Evolutionary conservation across 2,113 vertebrate genomes (phyloP), one percentile per base, ranked within the genome.

Genomic region (Alosa alosa): DNA sequence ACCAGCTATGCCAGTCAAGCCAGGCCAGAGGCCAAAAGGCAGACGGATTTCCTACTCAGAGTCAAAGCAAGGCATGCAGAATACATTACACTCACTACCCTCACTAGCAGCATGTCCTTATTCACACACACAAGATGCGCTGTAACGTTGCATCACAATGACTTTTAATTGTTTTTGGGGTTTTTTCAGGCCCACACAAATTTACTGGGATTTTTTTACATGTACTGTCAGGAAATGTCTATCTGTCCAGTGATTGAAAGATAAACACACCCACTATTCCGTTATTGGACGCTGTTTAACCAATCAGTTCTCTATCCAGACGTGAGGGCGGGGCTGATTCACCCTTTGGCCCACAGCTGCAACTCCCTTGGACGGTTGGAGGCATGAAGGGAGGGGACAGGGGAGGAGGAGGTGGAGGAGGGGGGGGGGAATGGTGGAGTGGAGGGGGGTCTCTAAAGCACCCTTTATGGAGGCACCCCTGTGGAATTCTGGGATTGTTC

Each of bases 401-500:
- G 64, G 64, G 64, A 72, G n/a, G 64, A 9, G 10, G 64, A 57
- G 64, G 10, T 8, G 64, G 64, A 11, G 64, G n/a, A 11, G 64
- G n/a, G 10, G 64, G 60, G 60, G 22, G 31, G 31, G 31, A 31
- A 1, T 31, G 31, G 31, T 31, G 31, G 31, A 31, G 31, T 31
- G 31, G 31, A 31, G 64, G 4, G 64, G 64, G 64, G 25, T 72
- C 64, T 72, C 72, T 39, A 78, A 41, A 88, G 86, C 75, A 6
- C 86, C 87, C 84, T 88, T 87, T 86, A 86, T 89, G 78, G 84
- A 68, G 22, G 75, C 50, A 31, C 81, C 39, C 45, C 83, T 82
- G 83, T 88, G 85, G 83, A 86, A 86, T 72, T 88, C 52, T 81
- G 75, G 60, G 84, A 89, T 82, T 75, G 81, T 57, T 84, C 85